Evolutionary conservation across 1,140 invertebrate genomes (phyloP), one percentile per base, ranked within the genome.

Genomic region (Proctacanthus coquilletti): DNA sequence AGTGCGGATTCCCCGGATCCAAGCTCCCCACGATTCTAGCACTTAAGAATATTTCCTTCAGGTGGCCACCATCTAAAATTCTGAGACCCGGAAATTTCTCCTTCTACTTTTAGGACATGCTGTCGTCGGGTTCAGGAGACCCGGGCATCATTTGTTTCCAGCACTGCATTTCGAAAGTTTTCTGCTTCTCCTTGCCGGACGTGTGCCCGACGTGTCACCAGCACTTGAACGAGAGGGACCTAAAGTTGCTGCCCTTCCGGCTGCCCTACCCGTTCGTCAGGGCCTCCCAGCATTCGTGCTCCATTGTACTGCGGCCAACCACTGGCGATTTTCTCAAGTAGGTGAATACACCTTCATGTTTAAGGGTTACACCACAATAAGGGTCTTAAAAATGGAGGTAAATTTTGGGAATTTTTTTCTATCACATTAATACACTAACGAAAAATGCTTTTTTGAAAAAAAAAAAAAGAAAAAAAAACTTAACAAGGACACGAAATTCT

Each of bases 251-350:
- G 44, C 82, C 81, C 27, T 84, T 84, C 59, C 72, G 77, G 68
- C 41, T 85, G 44, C 80, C 80, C 39, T 83, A 78, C 65, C 81
- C 81, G 19, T 83, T 85, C 60, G 71, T 75, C 23, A 66, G 74
- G 56, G 80, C 80, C 31, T 71, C 69, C 36, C 75, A 80, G 47
- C 68, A 75, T 60, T 74, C 76, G 35, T 77, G 77, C 50, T 69
- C 77, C 14, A 70, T 86, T 44, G 70, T 84, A 10, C 75, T 86
- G 46, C 80, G 79, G 57, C 81, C 83, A 37, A 84, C 83, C 10
- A 67, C 68, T 44, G 81, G 81, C 34, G 77, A 83, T 65, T 86
- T 86, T 63, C 62, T 85, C 38, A 77, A 81, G 81, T 84, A 68
- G 72, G 55, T 58, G 21, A 4, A 10, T 30, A 34, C 23, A 67